phyloP scores from a whole-genome alignment of 2,888 invertebrate species.

The Apoda limacodes region DNA sequence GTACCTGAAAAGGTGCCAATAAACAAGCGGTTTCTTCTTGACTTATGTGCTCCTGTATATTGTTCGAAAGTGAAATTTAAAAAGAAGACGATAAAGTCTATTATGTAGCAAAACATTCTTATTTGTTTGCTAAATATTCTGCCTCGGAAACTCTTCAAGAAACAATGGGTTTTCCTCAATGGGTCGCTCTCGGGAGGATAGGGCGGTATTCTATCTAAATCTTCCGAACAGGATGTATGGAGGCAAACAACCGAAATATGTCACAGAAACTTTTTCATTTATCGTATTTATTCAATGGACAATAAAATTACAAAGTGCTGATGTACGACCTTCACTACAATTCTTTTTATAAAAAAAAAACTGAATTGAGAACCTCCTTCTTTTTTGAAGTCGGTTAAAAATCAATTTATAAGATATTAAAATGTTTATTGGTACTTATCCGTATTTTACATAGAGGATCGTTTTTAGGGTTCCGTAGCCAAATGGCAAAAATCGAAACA shows the following conservation, averaged over 20 bases:
- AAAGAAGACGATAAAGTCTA: conserved; percentile 10
- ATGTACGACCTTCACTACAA: conserved; percentile 31
- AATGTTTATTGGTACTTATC: too few relatives aligned
- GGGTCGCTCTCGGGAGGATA: conserved; percentile 55
- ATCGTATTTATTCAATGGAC: too few relatives aligned
- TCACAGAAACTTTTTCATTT: too few relatives aligned
- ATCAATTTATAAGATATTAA: too few relatives aligned
- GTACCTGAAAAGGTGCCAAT: conserved; percentile 65
- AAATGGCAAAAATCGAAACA: too few relatives aligned
- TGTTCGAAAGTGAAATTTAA: conserved; percentile 20
- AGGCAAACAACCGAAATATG: conserved; percentile 56
- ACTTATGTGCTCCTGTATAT: conserved; percentile 20
- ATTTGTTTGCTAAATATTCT: too few relatives aligned
- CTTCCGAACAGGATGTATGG: conserved; percentile 53
- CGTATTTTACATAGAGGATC: too few relatives aligned
- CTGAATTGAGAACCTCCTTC: too few relatives aligned
- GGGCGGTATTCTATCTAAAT: conserved; percentile 55
- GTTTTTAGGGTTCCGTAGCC: too few relatives aligned
- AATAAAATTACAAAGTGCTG: too few relatives aligned
- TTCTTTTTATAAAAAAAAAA: conserved; percentile 26
- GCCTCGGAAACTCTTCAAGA: conserved; percentile 54
- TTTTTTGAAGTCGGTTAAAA: too few relatives aligned
- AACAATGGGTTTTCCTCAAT: conserved; percentile 58
- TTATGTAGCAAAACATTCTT: too few relatives aligned
- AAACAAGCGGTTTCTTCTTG: conserved; percentile 30